Conservation (phyloP, 1,140 invertebrate species). For the Ceratosolen fusciceps region DNA sequence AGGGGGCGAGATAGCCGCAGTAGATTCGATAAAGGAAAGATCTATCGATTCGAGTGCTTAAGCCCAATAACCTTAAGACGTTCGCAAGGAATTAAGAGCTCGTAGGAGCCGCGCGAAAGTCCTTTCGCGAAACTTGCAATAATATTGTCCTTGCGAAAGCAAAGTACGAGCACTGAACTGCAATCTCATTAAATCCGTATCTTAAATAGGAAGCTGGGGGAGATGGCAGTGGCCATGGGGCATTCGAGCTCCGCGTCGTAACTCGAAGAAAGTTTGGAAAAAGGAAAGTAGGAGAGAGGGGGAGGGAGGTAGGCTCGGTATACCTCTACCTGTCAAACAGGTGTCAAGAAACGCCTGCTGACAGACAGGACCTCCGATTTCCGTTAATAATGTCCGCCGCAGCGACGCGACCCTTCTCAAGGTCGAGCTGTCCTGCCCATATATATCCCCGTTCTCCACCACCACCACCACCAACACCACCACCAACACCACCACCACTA, state of each 20-base stretch:
- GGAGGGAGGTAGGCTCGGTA: too few species aligned
- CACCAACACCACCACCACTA: too few species aligned
- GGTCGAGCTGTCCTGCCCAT: conserved; percentile 36
- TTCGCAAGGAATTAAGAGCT: too few species aligned
- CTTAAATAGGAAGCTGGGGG: not conserved
- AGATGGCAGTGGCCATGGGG: too few species aligned
- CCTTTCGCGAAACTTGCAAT: not conserved
- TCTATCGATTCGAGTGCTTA: too few species aligned
- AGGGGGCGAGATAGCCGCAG: too few species aligned
- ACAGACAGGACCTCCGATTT: conserved; percentile 17
- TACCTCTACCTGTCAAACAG: conserved; percentile 43
- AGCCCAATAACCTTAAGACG: too few species aligned
- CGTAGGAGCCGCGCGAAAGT: too few species aligned
- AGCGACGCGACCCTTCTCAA: conserved; percentile 38
- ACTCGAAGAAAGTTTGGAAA: not conserved
- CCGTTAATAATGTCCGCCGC: conserved; percentile 17
- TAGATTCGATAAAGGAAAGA: too few species aligned
- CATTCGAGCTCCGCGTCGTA: not conserved
- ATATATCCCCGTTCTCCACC: conserved; percentile 26
- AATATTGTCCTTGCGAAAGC: not conserved
- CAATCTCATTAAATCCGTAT: conserved; percentile 41
- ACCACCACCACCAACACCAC: too few species aligned
- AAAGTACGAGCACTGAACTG: not conserved
- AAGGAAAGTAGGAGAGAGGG: conserved; percentile 1
- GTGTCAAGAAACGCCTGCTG: conserved; percentile 47